Evolutionary conservation across 1,140 invertebrate species (phyloP).

Genomic region (Dinoponera quadriceps): DNA sequence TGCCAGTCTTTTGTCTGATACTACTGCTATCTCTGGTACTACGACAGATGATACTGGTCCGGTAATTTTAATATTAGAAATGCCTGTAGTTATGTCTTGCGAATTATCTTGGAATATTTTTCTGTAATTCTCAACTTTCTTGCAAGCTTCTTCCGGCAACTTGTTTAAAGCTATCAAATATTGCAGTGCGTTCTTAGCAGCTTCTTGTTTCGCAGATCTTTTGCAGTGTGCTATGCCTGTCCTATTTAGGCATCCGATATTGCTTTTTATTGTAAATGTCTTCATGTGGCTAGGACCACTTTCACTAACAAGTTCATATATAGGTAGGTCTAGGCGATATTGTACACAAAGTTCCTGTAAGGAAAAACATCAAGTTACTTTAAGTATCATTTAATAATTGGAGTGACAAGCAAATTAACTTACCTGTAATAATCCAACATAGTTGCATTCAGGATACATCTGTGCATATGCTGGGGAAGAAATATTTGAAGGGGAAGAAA

Average conservation of each 20-base stretch:
- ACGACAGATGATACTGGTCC: background rate
- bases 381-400: background rate
- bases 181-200: conserved; percentile 17
- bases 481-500: no score
- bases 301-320: background rate
- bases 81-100: conserved; percentile 1
- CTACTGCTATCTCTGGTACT: no score
- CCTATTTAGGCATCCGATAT: background rate
- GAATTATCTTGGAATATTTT: background rate
- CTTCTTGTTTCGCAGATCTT: conserved; percentile 39
- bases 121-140: background rate
- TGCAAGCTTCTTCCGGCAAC: background rate
- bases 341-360: conserved; percentile 28
- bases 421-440: conserved; percentile 41
- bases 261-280: background rate
- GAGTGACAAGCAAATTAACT: background rate
- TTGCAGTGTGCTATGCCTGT: background rate
- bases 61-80: background rate
- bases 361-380: background rate
- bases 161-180: background rate
- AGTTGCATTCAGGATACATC: background rate
- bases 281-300: background rate
- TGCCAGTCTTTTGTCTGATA: background rate
- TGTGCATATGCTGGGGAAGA: background rate
- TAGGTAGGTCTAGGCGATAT: background rate